These are phyloP conservation scores for Tiliacea citrago DNA, from an alignment of 2,888 invertebrate species.

Conservation along the genomic window DNA sequence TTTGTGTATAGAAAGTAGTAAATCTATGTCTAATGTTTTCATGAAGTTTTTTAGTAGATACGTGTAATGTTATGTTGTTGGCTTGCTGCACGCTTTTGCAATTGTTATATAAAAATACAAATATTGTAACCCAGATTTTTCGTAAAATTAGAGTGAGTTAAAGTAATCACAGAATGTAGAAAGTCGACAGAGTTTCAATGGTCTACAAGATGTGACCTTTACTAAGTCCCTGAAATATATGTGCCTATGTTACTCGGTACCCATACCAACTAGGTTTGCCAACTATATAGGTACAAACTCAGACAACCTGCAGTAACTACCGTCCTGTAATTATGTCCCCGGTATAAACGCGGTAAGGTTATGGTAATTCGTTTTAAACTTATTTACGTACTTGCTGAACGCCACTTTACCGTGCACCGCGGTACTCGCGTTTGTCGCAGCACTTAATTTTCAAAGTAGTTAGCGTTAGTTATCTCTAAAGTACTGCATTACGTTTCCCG, in stretches of 20 bases:
- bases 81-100: no score
- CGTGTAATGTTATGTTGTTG: no score
- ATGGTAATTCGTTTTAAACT: constrained; percentile 60
- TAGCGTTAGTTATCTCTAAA: constrained; percentile 58
- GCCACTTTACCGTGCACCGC: constrained; percentile 41
- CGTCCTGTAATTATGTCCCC: constrained; percentile 33
- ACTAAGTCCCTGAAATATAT: neutral
- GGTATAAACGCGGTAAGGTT: constrained; percentile 38
- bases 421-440: constrained; percentile 52
- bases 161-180: neutral
- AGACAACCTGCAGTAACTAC: constrained; percentile 1
- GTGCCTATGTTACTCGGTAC: no score
- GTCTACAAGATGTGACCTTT: neutral
- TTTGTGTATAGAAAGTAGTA: no score
- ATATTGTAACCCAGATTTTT: no score
- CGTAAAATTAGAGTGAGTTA: no score
- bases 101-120: no score
- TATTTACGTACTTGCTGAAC: constrained; percentile 55
- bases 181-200: no score
- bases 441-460: constrained; percentile 59
- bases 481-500: constrained; percentile 40
- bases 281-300: neutral
- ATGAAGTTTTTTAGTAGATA: no score
- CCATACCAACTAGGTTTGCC: no score
- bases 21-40: no score